These are phyloP conservation scores for Adelges cooleyi DNA, from an alignment of 1,140 invertebrate species.

Conservation along the genomic window DNA sequence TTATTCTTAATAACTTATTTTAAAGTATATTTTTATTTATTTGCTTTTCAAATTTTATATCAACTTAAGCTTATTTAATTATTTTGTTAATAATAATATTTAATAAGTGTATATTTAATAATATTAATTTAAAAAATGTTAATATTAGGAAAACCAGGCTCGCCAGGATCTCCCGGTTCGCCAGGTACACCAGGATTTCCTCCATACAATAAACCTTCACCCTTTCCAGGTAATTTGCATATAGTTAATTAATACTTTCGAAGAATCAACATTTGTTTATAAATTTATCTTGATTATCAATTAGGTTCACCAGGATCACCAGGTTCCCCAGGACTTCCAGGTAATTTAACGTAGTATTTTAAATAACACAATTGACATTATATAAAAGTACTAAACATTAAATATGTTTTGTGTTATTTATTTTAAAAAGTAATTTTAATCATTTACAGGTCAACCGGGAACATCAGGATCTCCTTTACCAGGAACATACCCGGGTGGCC, in stretches of 20 bases:
- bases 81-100: no score
- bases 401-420: background rate
- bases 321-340: slow-evolving; percentile 29
- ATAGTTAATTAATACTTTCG: slow-evolving; percentile 32
- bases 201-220: no score
- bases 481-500: no score
- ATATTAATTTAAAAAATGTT: no score
- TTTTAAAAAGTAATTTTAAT: background rate
- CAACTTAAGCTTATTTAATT: no score
- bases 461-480: slow-evolving; percentile 33
- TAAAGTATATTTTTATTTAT: no score
- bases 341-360: background rate
- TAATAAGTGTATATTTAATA: no score
- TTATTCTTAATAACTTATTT: no score
- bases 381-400: background rate
- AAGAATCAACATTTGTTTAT: slow-evolving; percentile 13
- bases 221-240: no score
- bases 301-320: slow-evolving; percentile 29
- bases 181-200: slow-evolving; percentile 32
- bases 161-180: slow-evolving; percentile 30
- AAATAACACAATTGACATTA: background rate
- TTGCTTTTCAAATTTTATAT: no score
- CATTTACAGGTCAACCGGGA: slow-evolving; percentile 29
- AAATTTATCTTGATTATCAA: slow-evolving; percentile 30
- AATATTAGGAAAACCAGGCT: slow-evolving; percentile 31